Evolutionary conservation across 2,797 vertebrate species (phyloP).

Genomic region (Bothrops alternatus): DNA sequence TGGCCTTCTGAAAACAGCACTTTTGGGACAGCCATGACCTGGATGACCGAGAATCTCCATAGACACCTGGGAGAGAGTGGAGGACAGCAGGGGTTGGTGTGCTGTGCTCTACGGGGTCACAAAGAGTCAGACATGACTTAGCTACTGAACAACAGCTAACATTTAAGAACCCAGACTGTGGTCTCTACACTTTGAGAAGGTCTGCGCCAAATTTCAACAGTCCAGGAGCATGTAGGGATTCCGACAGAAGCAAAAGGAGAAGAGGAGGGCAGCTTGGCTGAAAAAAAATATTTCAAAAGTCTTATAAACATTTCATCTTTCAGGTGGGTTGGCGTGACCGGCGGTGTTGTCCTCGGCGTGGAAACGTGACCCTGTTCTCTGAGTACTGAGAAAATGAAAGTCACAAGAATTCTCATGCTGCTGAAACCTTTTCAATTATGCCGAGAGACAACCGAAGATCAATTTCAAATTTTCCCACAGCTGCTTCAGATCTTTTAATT

Average conservation of each 20-base stretch:
- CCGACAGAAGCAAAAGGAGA: not conserved
- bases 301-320: not conserved
- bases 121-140: not conserved
- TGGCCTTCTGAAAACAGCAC: too few relatives aligned
- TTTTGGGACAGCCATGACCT: too few relatives aligned
- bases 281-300: not conserved
- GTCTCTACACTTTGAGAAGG: not conserved
- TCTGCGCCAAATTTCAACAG: not conserved
- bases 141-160: not conserved
- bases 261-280: not conserved
- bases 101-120: not conserved
- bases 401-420: constrained; percentile 42
- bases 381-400: not conserved
- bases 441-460: constrained; percentile 60
- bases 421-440: constrained; percentile 50
- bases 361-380: not conserved
- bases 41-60: too few relatives aligned
- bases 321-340: not conserved
- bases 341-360: too few relatives aligned
- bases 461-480: constrained; percentile 53
- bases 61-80: not conserved
- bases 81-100: not conserved
- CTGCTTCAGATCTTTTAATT: constrained; percentile 62
- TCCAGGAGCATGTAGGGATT: not conserved
- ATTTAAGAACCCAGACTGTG: not conserved